Evolutionary conservation across 2,888 invertebrate genomes (phyloP).

Genomic region (Hydroisotoma schaefferi): DNA sequence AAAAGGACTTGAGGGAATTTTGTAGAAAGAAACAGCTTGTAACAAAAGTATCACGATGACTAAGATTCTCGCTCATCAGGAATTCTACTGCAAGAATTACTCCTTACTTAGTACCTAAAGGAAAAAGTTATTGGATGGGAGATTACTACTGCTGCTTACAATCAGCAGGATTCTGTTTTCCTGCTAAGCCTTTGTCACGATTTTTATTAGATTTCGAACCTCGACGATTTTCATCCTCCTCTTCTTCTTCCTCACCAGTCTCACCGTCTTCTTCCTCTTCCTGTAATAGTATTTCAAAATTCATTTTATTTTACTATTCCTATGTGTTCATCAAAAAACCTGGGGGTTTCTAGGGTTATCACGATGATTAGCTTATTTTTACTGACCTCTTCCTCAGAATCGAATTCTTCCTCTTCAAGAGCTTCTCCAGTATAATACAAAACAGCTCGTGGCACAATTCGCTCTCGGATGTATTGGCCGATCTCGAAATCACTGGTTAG

Average conservation of each 20-base stretch:
- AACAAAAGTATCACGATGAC: too few relatives aligned
- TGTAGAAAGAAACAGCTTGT: too few relatives aligned
- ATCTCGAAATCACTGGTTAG: constrained; percentile 96
- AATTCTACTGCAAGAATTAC: too few relatives aligned
- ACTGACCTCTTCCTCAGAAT: constrained; percentile 42
- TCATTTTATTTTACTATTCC: too few relatives aligned
- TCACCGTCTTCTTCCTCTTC: constrained; percentile 11
- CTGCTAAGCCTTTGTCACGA: constrained; percentile 14
- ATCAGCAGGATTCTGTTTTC: constrained; percentile 38
- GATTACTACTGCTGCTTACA: constrained; percentile 48
- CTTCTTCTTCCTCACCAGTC: constrained; percentile 17
- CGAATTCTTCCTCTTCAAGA: constrained; percentile 45
- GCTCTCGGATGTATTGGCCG: constrained; percentile 95
- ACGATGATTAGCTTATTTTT: background rate
- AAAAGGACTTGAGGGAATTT: too few relatives aligned
- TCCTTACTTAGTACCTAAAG: too few relatives aligned
- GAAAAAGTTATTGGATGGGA: too few relatives aligned
- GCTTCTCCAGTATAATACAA: constrained; percentile 83
- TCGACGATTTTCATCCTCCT: background rate
- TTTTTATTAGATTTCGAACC: constrained; percentile 11
- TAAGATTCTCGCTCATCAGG: too few relatives aligned
- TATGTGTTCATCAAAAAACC: background rate
- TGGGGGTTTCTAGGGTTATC: background rate
- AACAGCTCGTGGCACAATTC: constrained; percentile 94
- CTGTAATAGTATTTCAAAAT: constrained; percentile 1